Evolutionary conservation across 2,113 vertebrate genomes (phyloP), one percentile per base, ranked within the genome.

Genomic region (Ginglymostoma cirratum): DNA sequence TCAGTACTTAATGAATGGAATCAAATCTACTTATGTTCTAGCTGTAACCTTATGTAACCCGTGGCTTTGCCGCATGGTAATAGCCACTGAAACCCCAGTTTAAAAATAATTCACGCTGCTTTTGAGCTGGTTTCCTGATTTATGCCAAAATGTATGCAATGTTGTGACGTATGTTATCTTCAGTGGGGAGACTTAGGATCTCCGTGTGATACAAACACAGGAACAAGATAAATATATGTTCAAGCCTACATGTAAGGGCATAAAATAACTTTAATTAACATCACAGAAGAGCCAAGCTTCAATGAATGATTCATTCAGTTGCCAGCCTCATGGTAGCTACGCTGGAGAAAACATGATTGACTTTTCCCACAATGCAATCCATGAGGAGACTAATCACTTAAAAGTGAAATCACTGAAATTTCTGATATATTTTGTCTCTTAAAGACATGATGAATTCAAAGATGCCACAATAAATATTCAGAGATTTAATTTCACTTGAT

Each of bases 261-360:
- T 7, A 95, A 30, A 72, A 45, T 95, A 70, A 95, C 42, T 52
- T 95, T 48, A 95, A 95, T 95, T 94, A 94, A 70, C 23, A 95
- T 95, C 67, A 15, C 72, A 48, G 93, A 72, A 95, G 42, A 48
- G 24, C 45, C 67, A 72, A 72, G 67, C 3, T 72, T 72, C 66
- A 3, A 10, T 69, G 45, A 72, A 5, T 30, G 69, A 95, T 95
- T 45, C 72, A 95, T 42, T 72, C 94, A 72, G 23, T 67, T 48
- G 94, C 48, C 94, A 48, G 69, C 27, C 67, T 70, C 67, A 94
- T 72, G 66, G 70, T 72, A 34, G 55, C 55, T 95, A 38, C 42
- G 3, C 94, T 52, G 66, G 67, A 95, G 94, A 72, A 52, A 52
- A 52, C 27, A 24, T 95, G 67, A 95, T 72, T 95, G 66, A 76